Base-by-base conservation (phyloP, 2,888 invertebrate genomes). In the Scaptomyza parva region DNA sequence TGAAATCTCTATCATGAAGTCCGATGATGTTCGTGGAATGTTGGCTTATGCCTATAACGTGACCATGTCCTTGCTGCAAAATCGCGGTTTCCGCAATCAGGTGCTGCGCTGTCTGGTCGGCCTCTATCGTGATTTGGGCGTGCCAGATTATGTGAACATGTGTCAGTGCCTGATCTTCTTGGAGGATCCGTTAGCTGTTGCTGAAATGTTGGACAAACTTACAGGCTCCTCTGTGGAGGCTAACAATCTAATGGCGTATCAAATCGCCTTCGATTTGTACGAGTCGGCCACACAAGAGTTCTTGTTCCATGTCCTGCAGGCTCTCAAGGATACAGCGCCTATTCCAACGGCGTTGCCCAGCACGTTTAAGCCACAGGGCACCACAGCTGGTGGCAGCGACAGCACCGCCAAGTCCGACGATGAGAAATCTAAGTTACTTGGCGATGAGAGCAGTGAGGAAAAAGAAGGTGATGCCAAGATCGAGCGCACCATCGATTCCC, bases 271-370 rank as follows among this genome's bases (percentile, higher is more conserved):
- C 92, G 99, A 99, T 93, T 94, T 99, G 80, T 99, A 99, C 90
- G 99, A 99, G 91, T 98, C 98, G 40, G 99, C 99, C 0, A 99
- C 99, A 2, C 99, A 99, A 92, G 98, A 99, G 91, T 99, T 99
- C 91, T 93, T 99, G 51, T 96, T 96, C 9, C 94, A 96, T 79
- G 97, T 98, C 9, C 92, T 97, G 71, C 95, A 96, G 89, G 96
- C 97, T 17, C 92, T 98, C 7, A 94, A 96, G 83, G 94, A 94
- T 47, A 96, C 96, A 14, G 96, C 97, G 20, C 97, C 97, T 0
- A 94, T 96, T 68, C 96, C 97, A 5, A 94, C 95, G 62, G 94
- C 96, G 2, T 92, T 96, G 12, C 94, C 95, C 76, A 95, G 95
- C 6, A 96, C 96, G 81, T 94, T 95, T 9, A 96, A 96, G 85